These are phyloP conservation scores for Zaprionus lineosus DNA, from an alignment of 2,888 invertebrate genomes.

Conservation along the genomic window DNA sequence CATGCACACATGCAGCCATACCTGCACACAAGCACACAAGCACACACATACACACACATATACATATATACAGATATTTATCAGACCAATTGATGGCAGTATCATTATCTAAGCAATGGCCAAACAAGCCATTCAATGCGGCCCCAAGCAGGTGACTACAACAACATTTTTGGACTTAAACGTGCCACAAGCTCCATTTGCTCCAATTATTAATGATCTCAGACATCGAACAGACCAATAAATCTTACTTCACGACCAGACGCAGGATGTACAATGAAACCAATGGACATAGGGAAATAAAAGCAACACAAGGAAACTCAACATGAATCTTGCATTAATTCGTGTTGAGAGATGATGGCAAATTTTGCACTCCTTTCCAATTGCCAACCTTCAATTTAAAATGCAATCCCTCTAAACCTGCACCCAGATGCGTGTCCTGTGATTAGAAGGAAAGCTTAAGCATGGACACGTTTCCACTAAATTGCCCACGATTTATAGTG, in stretches of 20 bases:
- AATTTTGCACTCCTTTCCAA: too few species aligned
- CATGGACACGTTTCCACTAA: constrained; percentile 43
- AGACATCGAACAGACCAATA: constrained; percentile 31
- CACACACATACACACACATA: constrained; percentile 1
- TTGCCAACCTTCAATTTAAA: too few species aligned
- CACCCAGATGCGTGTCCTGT: too few species aligned
- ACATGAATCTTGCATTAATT: too few species aligned
- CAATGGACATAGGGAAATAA: too few species aligned
- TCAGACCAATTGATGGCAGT: constrained; percentile 45
- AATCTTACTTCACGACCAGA: too few species aligned
- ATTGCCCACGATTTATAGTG: constrained; percentile 25
- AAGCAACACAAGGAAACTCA: too few species aligned
- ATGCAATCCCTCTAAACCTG: too few species aligned
- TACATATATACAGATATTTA: background rate
- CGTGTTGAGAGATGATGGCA: too few species aligned
- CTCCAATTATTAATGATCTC: constrained; percentile 53
- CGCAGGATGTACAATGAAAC: too few species aligned
- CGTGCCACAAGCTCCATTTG: constrained; percentile 19
- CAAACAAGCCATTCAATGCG: constrained; percentile 7
- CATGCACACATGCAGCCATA: background rate
- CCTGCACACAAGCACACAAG: constrained; percentile 16
- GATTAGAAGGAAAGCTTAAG: too few species aligned
- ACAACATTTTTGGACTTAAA: constrained; percentile 8
- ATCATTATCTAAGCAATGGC: constrained; percentile 5
- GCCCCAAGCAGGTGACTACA: constrained; percentile 17